A percentile compares a stretch with the other conserved stretches of the same genome.
Evolutionary conservation across 2,888 invertebrate genomes (phyloP).

Genomic region (Latheticus oryzae): DNA sequence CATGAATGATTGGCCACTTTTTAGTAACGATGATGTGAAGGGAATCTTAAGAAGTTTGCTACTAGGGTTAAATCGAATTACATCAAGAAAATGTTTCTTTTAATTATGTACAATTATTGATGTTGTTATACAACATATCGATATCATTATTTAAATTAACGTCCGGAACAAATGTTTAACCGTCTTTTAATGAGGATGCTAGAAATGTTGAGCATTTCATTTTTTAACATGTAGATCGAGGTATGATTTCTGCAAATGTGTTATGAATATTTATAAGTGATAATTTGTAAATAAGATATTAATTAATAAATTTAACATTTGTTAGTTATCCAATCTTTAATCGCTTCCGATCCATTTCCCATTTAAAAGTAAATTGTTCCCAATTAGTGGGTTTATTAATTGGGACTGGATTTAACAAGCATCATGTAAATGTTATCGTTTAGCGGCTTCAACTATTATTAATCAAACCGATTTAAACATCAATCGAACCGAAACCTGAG

Average conservation of each 20-base stretch:
- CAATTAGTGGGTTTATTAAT: constrained; percentile 34
- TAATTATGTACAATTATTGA: too few relatives aligned
- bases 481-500: constrained; percentile 22
- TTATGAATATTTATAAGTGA: constrained; percentile 35
- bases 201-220: too few relatives aligned
- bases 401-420: constrained; percentile 22
- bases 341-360: neutral
- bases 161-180: constrained; percentile 33
- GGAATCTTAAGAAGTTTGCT: constrained; percentile 26
- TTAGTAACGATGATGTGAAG: constrained; percentile 45
- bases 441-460: constrained; percentile 24
- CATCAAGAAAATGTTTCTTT: too few relatives aligned
- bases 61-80: too few relatives aligned
- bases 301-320: too few relatives aligned
- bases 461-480: constrained; percentile 19
- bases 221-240: too few relatives aligned
- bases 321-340: neutral
- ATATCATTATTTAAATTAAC: constrained; percentile 22
- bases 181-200: constrained; percentile 19
- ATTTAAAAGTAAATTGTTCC: constrained; percentile 31
- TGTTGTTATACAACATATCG: constrained; percentile 16
- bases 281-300: too few relatives aligned
- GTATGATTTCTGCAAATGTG: constrained; percentile 35
- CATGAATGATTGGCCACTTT: constrained; percentile 58
- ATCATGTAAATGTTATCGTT: constrained; percentile 7